phyloP scores from a whole-genome alignment of 2,797 vertebrate species.

The Podargus strigoides region DNA sequence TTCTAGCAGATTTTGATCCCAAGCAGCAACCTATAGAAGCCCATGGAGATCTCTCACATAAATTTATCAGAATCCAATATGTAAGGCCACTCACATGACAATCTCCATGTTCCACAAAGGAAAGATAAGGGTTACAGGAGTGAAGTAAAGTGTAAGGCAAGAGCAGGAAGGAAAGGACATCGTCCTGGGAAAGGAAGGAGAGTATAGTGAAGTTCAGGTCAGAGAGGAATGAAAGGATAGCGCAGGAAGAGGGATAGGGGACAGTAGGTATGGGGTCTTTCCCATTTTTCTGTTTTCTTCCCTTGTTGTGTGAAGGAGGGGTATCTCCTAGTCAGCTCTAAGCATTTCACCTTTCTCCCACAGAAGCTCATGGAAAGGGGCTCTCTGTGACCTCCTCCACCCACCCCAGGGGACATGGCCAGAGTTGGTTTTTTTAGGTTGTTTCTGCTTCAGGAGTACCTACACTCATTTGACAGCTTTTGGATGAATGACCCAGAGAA shows the following conservation, averaged over 20 bases:
- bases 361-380: background rate
- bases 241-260: background rate
- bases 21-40: background rate
- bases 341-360: background rate
- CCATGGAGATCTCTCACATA: background rate
- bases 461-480: background rate
- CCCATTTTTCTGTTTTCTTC: background rate
- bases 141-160: background rate
- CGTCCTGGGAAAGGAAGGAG: background rate
- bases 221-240: background rate
- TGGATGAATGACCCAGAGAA: background rate
- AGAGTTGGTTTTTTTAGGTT: background rate
- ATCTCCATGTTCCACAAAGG: background rate
- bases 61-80: background rate
- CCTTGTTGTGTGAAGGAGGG: background rate
- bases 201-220: background rate
- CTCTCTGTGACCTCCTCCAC: background rate
- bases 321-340: background rate
- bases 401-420: fast-evolving
- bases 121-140: background rate
- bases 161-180: background rate
- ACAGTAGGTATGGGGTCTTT: background rate
- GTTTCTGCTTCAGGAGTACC: background rate
- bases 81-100: background rate
- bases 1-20: background rate